These are phyloP conservation scores for Anaspis maculata DNA, from an alignment of 2,888 invertebrate species.

Conservation along the genomic window DNA sequence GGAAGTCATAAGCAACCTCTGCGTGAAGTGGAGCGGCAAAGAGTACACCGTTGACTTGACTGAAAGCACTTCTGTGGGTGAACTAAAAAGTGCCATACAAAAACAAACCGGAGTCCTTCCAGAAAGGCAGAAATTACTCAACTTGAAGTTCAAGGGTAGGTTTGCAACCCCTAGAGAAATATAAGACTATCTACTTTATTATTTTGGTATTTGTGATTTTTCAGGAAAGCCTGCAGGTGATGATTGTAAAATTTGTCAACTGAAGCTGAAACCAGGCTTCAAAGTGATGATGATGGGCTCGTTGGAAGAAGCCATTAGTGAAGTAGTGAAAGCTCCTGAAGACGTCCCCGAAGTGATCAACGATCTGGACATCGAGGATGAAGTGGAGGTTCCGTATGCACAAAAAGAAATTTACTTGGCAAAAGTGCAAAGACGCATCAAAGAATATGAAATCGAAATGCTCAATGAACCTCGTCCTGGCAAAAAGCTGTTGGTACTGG, in stretches of 20 bases:
- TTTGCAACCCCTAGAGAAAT: not conserved
- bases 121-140: slow-evolving; percentile 88
- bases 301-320: slow-evolving; percentile 82
- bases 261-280: slow-evolving; percentile 77
- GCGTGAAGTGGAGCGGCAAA: slow-evolving; percentile 90
- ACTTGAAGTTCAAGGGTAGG: slow-evolving; percentile 84
- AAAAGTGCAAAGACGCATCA: slow-evolving; percentile 75
- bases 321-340: slow-evolving; percentile 70
- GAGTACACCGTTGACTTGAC: slow-evolving; percentile 75
- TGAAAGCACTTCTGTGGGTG: slow-evolving; percentile 70
- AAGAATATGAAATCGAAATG: slow-evolving; percentile 74
- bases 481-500: slow-evolving; percentile 85
- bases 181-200: no score
- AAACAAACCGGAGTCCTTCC: slow-evolving; percentile 84
- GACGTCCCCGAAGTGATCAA: slow-evolving; percentile 81
- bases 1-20: slow-evolving; percentile 45
- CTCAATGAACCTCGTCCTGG: slow-evolving; percentile 74
- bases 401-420: slow-evolving; percentile 62
- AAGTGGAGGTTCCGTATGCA: slow-evolving; percentile 64
- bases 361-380: slow-evolving; percentile 86
- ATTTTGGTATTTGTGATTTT: slow-evolving; percentile 3
- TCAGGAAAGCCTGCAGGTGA: slow-evolving; percentile 79
- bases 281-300: slow-evolving; percentile 98
- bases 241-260: slow-evolving; percentile 61
- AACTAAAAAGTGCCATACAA: slow-evolving; percentile 77